These are phyloP conservation scores for Philaethria dido DNA, from an alignment of 2,888 invertebrate genomes.

Conservation along the genomic window DNA sequence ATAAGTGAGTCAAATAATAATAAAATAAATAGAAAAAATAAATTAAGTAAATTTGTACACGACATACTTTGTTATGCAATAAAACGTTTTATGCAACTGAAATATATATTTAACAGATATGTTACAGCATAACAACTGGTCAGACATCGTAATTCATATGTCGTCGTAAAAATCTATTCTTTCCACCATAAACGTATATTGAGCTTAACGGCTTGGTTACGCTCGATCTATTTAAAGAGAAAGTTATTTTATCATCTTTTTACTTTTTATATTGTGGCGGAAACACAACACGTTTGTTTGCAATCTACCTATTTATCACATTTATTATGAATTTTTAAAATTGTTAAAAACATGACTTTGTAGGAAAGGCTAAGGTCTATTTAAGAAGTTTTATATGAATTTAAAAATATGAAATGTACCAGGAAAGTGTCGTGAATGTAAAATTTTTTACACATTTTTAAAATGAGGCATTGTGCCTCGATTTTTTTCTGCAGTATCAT, in stretches of 20 bases:
- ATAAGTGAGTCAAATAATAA: not conserved
- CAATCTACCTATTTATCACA: not conserved
- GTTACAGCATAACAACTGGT: slow-evolving; percentile 47
- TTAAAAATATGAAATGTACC: no score
- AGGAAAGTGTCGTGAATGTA: no score
- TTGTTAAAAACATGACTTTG: no score
- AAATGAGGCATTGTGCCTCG: no score
- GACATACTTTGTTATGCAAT: slow-evolving; percentile 56
- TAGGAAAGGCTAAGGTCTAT: no score
- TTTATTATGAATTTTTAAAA: no score
- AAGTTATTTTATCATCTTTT: slow-evolving; percentile 31
- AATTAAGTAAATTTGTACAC: slow-evolving; percentile 31
- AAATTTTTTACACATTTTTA: no score
- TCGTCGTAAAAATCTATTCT: slow-evolving; percentile 48
- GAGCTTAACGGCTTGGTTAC: slow-evolving; percentile 24
- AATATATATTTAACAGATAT: slow-evolving; percentile 47
- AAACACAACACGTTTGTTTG: slow-evolving; percentile 20
- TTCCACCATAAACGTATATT: slow-evolving; percentile 29
- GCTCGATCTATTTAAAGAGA: slow-evolving; percentile 35
- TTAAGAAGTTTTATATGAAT: no score
- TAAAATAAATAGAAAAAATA: not conserved
- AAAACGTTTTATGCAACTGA: slow-evolving; percentile 54
- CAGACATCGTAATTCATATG: slow-evolving; percentile 32
- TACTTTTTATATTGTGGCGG: slow-evolving; percentile 31
- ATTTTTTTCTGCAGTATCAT: no score